Conservation (phyloP, 2,888 invertebrate species). For the Lamellibrachia satsuma region DNA sequence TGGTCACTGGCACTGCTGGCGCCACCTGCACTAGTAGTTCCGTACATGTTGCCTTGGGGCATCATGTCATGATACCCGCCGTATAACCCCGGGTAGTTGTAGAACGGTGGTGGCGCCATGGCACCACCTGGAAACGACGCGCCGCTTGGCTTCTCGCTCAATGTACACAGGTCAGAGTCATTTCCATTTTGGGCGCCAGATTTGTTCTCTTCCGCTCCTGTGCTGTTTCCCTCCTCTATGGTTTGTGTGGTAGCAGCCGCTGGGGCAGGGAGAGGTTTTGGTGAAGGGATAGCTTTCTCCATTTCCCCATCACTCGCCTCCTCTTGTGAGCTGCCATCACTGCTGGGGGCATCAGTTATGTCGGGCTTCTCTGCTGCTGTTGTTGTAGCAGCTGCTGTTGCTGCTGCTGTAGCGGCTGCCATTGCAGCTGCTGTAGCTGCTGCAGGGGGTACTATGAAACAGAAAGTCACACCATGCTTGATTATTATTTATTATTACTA, state of each 20-base stretch:
- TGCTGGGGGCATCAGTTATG: neutral
- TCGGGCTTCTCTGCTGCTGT: slow-evolving; percentile 14
- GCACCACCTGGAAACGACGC: neutral
- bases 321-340: neutral
- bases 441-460: neutral
- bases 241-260: neutral
- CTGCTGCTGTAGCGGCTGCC: neutral
- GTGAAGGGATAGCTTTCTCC: neutral
- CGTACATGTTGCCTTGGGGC: neutral
- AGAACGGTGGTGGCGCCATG: neutral
- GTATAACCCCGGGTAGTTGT: neutral
- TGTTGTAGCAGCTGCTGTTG: neutral
- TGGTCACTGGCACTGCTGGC: neutral
- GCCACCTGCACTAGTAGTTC: slow-evolving; percentile 8
- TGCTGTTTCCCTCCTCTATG: neutral
- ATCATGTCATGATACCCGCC: neutral
- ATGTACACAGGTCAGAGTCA: neutral
- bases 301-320: neutral
- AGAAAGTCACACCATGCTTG: neutral
- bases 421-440: slow-evolving; percentile 18
- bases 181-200: neutral
- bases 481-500: neutral
- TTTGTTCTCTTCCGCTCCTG: neutral
- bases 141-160: neutral
- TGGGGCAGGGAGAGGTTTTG: neutral